Evolutionary conservation across 2,797 vertebrate genomes (phyloP).

Genomic region (Sarcophilus harrisii): DNA sequence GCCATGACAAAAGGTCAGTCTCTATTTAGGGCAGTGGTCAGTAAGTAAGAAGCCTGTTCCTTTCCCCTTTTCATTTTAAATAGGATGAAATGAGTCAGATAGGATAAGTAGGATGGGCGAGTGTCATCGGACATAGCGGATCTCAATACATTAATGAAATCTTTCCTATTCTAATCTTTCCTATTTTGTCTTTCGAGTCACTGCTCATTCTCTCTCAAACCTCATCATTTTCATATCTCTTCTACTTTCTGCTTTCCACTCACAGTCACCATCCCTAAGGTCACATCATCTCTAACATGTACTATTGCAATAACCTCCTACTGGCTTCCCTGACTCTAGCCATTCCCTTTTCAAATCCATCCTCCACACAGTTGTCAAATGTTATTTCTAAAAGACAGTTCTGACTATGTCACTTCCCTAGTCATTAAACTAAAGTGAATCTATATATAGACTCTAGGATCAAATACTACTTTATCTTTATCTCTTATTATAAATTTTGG

Average conservation of each 20-base stretch:
- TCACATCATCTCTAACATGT: neutral
- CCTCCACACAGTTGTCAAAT: neutral
- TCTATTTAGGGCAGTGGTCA: neutral
- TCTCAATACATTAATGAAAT: neutral
- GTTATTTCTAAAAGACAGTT: neutral
- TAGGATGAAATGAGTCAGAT: neutral
- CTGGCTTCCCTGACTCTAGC: neutral
- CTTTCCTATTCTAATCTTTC: neutral
- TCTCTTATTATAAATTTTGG: neutral
- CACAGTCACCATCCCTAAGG: neutral
- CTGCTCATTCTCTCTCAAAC: neutral
- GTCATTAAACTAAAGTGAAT: neutral
- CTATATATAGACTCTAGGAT: neutral
- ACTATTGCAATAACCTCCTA: neutral
- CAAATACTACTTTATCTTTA: neutral
- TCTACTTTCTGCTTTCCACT: neutral
- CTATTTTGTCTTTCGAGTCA: neutral
- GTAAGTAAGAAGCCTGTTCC: neutral
- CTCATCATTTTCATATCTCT: neutral
- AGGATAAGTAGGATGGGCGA: neutral
- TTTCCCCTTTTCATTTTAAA: neutral
- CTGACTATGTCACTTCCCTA: neutral
- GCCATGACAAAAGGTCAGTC: no score
- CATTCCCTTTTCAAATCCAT: neutral
- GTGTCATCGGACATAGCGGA: neutral